Base-by-base conservation (phyloP, 2,797 vertebrate genomes). In the Xiphophorus birchmanni region DNA sequence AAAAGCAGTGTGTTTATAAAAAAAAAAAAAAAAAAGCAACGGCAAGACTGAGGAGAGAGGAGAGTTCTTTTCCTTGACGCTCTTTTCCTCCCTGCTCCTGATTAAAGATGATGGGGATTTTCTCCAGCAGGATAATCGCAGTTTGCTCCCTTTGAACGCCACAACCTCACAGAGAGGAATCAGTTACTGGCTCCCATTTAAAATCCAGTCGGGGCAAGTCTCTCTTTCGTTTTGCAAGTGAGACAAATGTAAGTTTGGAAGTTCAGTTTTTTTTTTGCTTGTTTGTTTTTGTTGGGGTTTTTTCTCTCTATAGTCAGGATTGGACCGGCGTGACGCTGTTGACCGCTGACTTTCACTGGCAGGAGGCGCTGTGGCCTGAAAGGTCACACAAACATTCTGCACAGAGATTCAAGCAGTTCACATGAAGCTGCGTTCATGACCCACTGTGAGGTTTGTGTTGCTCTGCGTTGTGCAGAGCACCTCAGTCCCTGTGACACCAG, bases 401-500 rank as follows among this genome's bases (percentile, higher is more conserved):
- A 52, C 42, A 23, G 75, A 74, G 81, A 71, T 73, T 13, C 56
- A 84, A 52, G 7, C 72, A 45, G 44, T 18, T 67, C 60, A 73
- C 79, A 88, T 71, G 89, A 87, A 80, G 84, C 29, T 52, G 18
- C 71, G 75, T 77, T 42, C 50, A 79, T 76, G 73, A 50, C 73
- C 75, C 44, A 73, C 72, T 74, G 80, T 80, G 77, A 40, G 26
- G n/a, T 85, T 85, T 83, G 78, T 80, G 77, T 84, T 81, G 80
- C 84, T 92, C 84, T 89, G 76, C 2, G 8, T 69, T 72, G 72
- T 78, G 89, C 89, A 84, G 35, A 50, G 73, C 1, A 77, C 71
- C 50, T 76, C 81, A 56, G 88, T 73, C 65, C 73, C 83, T 87
- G 76, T 26, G 26, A 89, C 89, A 80, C 91, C 76, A 45, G 88